phyloP scores from a whole-genome alignment of 2,797 vertebrate genomes.

The Eutrigla gurnardus region DNA sequence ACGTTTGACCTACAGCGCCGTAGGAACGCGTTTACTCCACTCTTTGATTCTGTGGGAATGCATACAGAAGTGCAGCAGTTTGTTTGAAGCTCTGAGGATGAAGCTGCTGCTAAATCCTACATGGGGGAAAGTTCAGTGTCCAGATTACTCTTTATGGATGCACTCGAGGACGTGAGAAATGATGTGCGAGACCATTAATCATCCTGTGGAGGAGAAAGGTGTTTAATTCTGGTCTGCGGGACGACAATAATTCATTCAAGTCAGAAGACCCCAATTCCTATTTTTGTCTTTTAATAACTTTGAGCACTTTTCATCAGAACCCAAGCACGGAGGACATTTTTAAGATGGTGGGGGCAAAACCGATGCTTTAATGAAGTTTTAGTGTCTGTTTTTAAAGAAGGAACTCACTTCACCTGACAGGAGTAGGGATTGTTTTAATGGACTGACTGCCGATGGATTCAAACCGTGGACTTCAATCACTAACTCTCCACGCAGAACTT shows the following conservation, averaged over 20 bases:
- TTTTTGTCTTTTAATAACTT: slow-evolving; percentile 79
- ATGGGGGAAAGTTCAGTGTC: slow-evolving; percentile 25
- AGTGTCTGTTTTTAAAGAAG: slow-evolving; percentile 74
- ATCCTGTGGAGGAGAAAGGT: slow-evolving; percentile 32
- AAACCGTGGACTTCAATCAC: slow-evolving; percentile 37
- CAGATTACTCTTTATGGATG: slow-evolving; percentile 31
- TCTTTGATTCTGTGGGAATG: slow-evolving; percentile 44
- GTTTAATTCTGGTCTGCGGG: slow-evolving; percentile 48
- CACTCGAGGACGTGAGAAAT: slow-evolving; percentile 37
- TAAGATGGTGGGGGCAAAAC: slow-evolving; percentile 59
- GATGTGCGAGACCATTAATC: slow-evolving; percentile 37
- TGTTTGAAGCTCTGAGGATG: slow-evolving; percentile 38
- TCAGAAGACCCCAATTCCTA: slow-evolving; percentile 66
- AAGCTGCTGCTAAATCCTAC: slow-evolving; percentile 43
- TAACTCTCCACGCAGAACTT: slow-evolving; percentile 21
- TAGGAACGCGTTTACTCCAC: slow-evolving; percentile 30
- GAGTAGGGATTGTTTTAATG: slow-evolving; percentile 62
- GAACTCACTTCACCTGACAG: slow-evolving; percentile 72
- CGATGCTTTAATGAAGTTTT: slow-evolving; percentile 72
- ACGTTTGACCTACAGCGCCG: slow-evolving; percentile 41
- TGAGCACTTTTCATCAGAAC: slow-evolving; percentile 63
- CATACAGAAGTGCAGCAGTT: slow-evolving; percentile 30
- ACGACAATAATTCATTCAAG: slow-evolving; percentile 53
- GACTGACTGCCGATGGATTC: slow-evolving; percentile 58
- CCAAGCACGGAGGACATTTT: slow-evolving; percentile 68